These are phyloP conservation scores for Talpa occidentalis DNA, from an alignment of 2,113 vertebrate genomes.

Conservation along the genomic window DNA sequence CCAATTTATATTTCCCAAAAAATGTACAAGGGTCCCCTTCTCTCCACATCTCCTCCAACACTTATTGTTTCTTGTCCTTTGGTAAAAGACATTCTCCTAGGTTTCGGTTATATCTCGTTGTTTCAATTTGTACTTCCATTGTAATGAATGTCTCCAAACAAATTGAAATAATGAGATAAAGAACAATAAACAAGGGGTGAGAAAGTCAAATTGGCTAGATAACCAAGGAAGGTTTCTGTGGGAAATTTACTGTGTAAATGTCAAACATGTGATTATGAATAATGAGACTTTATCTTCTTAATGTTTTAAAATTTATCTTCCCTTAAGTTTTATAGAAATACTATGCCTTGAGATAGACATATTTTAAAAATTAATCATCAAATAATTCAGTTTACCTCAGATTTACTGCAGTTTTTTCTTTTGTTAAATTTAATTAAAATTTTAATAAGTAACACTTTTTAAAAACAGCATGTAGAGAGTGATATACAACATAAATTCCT, in stretches of 20 bases:
- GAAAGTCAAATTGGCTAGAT: not conserved
- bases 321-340: not conserved
- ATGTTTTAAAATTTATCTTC: not conserved
- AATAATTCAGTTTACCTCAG: not conserved
- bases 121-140: too few species aligned
- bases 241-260: not conserved
- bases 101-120: too few species aligned
- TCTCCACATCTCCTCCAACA: too few species aligned
- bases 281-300: not conserved
- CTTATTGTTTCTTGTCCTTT: too few species aligned
- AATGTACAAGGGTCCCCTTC: too few species aligned
- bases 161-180: not conserved
- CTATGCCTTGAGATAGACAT: not conserved
- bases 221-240: not conserved
- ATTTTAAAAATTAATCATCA: not conserved
- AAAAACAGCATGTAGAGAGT: not conserved
- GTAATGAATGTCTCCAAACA: not conserved
- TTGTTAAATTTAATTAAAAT: conserved; percentile 26
- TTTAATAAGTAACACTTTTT: not conserved
- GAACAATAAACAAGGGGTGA: not conserved
- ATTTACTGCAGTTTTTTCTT: not conserved
- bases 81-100: too few species aligned
- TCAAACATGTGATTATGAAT: not conserved
- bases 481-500: not conserved
- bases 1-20: too few species aligned